Evolutionary conservation across 2,888 invertebrate species (phyloP), one percentile per base, ranked within the genome.

Genomic region (Lepidonotus clava): DNA sequence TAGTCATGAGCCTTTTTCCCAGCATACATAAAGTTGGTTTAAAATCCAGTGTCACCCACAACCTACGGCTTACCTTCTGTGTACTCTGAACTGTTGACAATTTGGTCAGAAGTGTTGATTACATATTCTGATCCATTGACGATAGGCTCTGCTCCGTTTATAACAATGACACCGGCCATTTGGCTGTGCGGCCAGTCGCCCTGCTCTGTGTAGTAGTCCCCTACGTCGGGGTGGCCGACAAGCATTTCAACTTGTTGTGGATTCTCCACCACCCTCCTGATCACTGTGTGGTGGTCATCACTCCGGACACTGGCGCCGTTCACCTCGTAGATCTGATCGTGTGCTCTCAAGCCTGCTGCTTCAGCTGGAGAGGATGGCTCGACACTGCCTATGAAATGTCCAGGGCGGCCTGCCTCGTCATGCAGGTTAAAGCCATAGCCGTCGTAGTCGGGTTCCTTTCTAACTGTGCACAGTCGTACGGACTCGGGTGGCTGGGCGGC

Each of bases 341-440:
- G 98, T 94, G 97, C 97, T 40, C 89, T 90, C 40, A 95, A 91
- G 32, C 95, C 97, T 5, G 97, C 97, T 6, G 89, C 85, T 66
- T 92, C 91, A 1, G 94, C 94, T 28, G 94, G 93, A 0, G 93
- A 92, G 38, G 91, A 92, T 5, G 88, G 89, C 95, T 98, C 98
- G 85, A 98, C 98, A 94, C 98, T 98, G 61, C 98, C 98, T 93
- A 98, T 97, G 94, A 96, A 98, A 94, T 98, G 98, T 56, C 98
- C 98, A n/a, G 96, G 96, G 94, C 97, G 97, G 89, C 97, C 96
- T 94, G 98, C 98, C 95, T 98, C 98, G 66, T 98, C 98, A 95
- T 98, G 98, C 90, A 99, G 95, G 95, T 98, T 98, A 95, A 99
- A 99, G 18, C 99, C 99, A 94, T 98, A 99, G 61, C 98, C 98